A percentile compares a stretch with the other conserved stretches of the same genome.
Evolutionary conservation across 1,140 invertebrate genomes (phyloP).

Genomic region (Lepidotrigona ventralis): DNA sequence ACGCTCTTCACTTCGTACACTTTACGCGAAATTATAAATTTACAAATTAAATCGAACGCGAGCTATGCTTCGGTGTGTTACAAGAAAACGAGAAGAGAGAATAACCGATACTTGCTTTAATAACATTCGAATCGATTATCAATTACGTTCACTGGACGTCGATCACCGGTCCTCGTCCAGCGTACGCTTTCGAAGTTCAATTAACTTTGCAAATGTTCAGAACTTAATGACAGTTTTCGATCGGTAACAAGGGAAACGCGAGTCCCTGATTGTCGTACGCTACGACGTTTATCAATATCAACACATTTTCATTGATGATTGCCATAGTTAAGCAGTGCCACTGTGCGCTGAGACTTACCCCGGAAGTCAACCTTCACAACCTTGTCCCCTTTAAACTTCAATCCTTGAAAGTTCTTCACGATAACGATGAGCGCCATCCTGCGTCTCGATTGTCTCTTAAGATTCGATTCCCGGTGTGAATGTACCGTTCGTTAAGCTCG

Average conservation of each 20-base stretch:
- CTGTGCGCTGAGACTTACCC: slow-evolving; percentile 77
- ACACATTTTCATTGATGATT: neutral
- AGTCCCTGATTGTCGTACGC: neutral
- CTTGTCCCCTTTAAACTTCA: slow-evolving; percentile 84
- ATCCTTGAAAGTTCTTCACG: slow-evolving; percentile 83
- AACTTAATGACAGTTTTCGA: neutral
- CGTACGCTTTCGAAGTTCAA: neutral
- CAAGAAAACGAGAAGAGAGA: neutral
- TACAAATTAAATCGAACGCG: neutral
- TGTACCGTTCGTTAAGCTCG: neutral
- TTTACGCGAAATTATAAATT: neutral
- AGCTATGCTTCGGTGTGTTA: no score
- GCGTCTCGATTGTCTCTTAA: neutral
- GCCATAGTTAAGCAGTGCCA: slow-evolving; percentile 21
- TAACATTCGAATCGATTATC: neutral
- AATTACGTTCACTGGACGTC: neutral
- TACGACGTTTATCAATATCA: neutral
- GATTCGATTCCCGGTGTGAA: neutral
- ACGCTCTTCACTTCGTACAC: no score
- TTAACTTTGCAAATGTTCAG: neutral
- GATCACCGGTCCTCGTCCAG: neutral
- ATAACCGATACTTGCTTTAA: neutral
- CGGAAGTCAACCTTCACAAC: slow-evolving; percentile 84
- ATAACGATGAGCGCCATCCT: slow-evolving; percentile 83
- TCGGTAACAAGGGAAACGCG: neutral